These are phyloP conservation scores for Chascanopsetta lugubris DNA, from an alignment of 2,113 vertebrate species.

Conservation along the genomic window DNA sequence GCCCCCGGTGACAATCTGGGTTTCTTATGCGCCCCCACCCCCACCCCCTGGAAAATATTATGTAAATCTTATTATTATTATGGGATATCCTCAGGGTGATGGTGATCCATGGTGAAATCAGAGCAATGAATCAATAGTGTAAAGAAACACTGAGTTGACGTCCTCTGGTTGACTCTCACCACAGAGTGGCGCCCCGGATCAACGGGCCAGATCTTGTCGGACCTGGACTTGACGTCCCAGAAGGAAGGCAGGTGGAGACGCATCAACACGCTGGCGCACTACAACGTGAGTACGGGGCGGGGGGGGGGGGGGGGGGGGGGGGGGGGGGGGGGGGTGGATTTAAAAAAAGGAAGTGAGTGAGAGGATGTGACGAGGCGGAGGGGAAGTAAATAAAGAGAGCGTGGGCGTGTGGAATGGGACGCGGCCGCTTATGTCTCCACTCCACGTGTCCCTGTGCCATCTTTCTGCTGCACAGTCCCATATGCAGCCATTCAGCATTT, in stretches of 20 bases:
- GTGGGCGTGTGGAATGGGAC: conserved; percentile 30
- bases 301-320: too few relatives aligned
- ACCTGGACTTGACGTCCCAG: conserved; percentile 96
- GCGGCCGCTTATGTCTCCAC: not conserved
- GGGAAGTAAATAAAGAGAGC: conserved; percentile 14
- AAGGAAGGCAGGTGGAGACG: conserved; percentile 95
- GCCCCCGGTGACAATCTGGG: too few relatives aligned
- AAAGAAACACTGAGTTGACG: not conserved
- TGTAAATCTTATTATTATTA: conserved; percentile 17
- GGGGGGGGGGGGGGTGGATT: too few relatives aligned
- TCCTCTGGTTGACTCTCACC: not conserved
- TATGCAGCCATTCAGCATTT: too few relatives aligned
- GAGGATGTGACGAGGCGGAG: conserved; percentile 6
- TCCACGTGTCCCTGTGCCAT: conserved; percentile 12
- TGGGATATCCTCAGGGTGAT: not conserved
- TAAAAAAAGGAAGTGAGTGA: not conserved
- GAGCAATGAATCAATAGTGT: not conserved
- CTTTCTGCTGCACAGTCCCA: not conserved
- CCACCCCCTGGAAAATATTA: too few relatives aligned
- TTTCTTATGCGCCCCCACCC: too few relatives aligned
- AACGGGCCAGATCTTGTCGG: conserved; percentile 95
- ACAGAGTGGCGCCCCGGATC: conserved; percentile 97
- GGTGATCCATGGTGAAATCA: conserved; percentile 11
- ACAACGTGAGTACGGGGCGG: conserved; percentile 96
- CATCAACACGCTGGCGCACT: conserved; percentile 96